Percentiles rank a stretch among this genome's conserved stretches.
Conservation (phyloP, 2,113 vertebrate genomes). For the Phyllopteryx taeniolatus region DNA sequence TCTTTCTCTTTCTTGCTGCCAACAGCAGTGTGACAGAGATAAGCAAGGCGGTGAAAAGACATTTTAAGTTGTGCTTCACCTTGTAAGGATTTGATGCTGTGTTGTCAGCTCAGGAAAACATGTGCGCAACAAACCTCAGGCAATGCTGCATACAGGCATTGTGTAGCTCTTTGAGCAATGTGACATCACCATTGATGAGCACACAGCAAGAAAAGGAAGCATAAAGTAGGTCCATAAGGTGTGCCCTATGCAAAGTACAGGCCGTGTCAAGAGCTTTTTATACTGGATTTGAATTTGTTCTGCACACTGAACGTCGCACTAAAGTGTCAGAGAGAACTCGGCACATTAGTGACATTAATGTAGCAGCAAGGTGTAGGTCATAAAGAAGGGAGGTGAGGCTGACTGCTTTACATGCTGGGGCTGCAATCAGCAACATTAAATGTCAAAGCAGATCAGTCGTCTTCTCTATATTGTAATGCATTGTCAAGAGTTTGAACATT, state of each 20-base stretch:
- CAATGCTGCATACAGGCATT: conserved; percentile 56
- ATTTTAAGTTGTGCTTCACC: conserved; percentile 65
- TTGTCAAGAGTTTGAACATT: background rate
- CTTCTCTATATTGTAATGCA: background rate
- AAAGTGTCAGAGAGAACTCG: conserved; percentile 15
- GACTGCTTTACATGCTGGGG: conserved; percentile 20
- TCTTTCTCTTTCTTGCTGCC: conserved; percentile 59
- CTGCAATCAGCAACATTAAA: conserved; percentile 28
- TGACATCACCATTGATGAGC: conserved; percentile 48
- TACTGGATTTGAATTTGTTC: conserved; percentile 9
- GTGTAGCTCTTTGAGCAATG: conserved; percentile 43
- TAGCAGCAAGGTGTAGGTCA: conserved; percentile 4
- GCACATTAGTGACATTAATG: conserved; percentile 34
- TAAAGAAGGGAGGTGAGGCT: conserved; percentile 7
- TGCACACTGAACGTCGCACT: conserved; percentile 11
- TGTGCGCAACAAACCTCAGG: conserved; percentile 49
- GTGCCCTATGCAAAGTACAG: conserved; percentile 6
- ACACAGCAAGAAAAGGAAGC: conserved; percentile 27
- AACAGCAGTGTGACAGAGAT: conserved; percentile 71
- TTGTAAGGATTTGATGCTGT: conserved; percentile 64
- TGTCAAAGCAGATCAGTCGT: conserved; percentile 26
- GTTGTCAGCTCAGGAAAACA: conserved; percentile 62
- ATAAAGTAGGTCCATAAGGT: conserved; percentile 20
- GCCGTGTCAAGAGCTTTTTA: conserved; percentile 22
- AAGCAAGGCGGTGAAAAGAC: conserved; percentile 62